phyloP scores from a whole-genome alignment of 2,113 vertebrate genomes.

The Spea multiplicata region DNA sequence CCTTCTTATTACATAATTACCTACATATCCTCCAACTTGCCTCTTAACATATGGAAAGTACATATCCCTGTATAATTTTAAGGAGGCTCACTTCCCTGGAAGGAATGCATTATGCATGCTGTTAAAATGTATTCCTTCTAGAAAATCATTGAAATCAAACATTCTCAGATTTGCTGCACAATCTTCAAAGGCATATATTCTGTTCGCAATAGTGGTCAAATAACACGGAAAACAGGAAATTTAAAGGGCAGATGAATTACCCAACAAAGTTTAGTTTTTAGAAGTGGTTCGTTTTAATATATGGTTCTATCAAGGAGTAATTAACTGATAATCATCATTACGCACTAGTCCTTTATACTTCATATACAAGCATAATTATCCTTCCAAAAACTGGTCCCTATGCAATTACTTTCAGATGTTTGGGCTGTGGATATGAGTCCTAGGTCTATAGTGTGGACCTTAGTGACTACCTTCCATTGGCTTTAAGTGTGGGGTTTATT shows the following conservation, averaged over 20 bases:
- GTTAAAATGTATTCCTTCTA: conserved; percentile 55
- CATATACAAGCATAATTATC: too few relatives aligned
- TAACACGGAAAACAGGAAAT: conserved; percentile 69
- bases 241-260: conserved; percentile 45
- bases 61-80: background rate
- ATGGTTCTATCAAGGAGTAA: background rate
- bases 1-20: conserved; percentile 46
- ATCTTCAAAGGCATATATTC: conserved; percentile 61
- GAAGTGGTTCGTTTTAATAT: background rate
- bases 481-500: too few relatives aligned
- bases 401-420: too few relatives aligned
- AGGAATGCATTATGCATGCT: conserved; percentile 50
- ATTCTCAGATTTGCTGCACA: conserved; percentile 55
- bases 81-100: conserved; percentile 35
- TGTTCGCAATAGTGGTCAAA: conserved; percentile 54
- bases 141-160: conserved; percentile 55
- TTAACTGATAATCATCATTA: background rate
- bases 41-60: conserved; percentile 39
- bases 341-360: too few relatives aligned
- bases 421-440: too few relatives aligned
- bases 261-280: background rate
- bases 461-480: too few relatives aligned
- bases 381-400: too few relatives aligned
- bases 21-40: conserved; percentile 19
- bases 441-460: too few relatives aligned